A percentile compares a stretch with the other conserved stretches of the same genome.
Conservation (phyloP, 2,888 invertebrate genomes). For the Meiosimyza platycephala region DNA sequence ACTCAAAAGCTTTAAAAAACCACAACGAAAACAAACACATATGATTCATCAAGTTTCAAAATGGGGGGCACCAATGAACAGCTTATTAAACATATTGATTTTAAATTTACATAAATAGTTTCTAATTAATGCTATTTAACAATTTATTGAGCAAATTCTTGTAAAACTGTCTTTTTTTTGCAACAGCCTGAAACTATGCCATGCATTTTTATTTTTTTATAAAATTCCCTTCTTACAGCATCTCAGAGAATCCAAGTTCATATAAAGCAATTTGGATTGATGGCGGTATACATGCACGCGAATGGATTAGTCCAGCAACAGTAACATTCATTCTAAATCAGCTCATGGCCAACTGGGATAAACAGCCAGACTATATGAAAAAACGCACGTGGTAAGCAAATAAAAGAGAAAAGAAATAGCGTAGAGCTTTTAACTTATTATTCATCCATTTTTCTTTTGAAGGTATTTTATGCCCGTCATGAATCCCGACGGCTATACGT, state of each 20-base stretch:
- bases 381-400: slow-evolving; percentile 77
- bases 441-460: neutral
- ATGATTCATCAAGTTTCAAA: slow-evolving; percentile 12
- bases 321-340: slow-evolving; percentile 81
- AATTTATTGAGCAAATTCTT: too few species aligned
- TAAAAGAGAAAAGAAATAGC: too few species aligned
- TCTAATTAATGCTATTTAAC: too few species aligned
- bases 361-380: slow-evolving; percentile 74
- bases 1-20: slow-evolving; percentile 19
- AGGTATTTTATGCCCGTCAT: slow-evolving; percentile 78
- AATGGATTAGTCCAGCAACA: slow-evolving; percentile 87
- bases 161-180: too few species aligned
- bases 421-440: too few species aligned
- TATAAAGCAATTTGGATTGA: slow-evolving; percentile 81
- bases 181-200: slow-evolving; percentile 9
- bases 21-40: slow-evolving; percentile 9
- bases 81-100: slow-evolving; percentile 10
- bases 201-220: neutral
- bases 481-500: slow-evolving; percentile 90
- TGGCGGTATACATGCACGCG: slow-evolving; percentile 87
- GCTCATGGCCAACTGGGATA: slow-evolving; percentile 75
- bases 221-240: slow-evolving; percentile 63
- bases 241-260: slow-evolving; percentile 75
- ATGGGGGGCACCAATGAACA: neutral
- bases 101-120: too few species aligned